Evolutionary conservation across 2,113 vertebrate genomes (phyloP).

Genomic region (Rhinoderma darwinii): DNA sequence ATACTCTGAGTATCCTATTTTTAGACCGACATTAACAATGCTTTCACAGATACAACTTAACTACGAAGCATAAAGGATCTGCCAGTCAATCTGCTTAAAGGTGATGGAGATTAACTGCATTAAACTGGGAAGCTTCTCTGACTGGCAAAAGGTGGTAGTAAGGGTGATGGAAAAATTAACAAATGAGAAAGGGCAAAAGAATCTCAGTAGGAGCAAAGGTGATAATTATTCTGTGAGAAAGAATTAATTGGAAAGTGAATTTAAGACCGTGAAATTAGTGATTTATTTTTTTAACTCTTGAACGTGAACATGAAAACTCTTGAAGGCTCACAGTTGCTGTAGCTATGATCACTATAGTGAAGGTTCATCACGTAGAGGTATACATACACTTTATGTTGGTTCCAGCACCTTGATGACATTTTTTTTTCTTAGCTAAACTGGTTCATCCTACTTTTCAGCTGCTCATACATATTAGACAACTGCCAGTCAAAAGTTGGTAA

Average conservation of each 20-base stretch:
- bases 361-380: neutral
- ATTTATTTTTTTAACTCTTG: constrained; percentile 48
- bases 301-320: neutral
- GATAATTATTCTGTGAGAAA: constrained; percentile 58
- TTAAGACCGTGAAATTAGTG: constrained; percentile 30
- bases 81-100: constrained; percentile 55
- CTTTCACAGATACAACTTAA: constrained; percentile 51
- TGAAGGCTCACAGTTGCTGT: neutral
- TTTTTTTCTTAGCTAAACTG: neutral
- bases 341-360: neutral
- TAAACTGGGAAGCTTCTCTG: constrained; percentile 53
- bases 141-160: constrained; percentile 54
- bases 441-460: neutral
- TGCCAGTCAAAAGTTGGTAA: neutral
- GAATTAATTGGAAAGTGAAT: constrained; percentile 48
- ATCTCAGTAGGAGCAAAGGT: constrained; percentile 48
- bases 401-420: neutral
- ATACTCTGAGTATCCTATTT: constrained; percentile 18
- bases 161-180: constrained; percentile 54
- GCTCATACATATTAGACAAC: neutral
- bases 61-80: constrained; percentile 48
- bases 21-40: constrained; percentile 47
- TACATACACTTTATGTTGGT: neutral
- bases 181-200: constrained; percentile 43
- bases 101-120: constrained; percentile 58